Base-by-base conservation (phyloP, 2,888 invertebrate genomes). In the Drosophila infuscata region DNA sequence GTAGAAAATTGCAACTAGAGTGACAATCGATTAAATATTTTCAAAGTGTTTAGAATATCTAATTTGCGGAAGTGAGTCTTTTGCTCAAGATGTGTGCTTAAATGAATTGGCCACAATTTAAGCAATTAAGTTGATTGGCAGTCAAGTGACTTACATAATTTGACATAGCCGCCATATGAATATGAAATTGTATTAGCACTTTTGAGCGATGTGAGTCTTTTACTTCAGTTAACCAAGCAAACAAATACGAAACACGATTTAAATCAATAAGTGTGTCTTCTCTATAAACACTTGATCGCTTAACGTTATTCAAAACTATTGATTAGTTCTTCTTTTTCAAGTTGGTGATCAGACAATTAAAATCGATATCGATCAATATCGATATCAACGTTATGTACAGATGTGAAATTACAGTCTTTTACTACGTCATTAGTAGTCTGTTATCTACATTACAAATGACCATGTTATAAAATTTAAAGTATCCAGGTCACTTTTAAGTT, bases 11-110 rank as follows among this genome's bases (percentile, higher is more conserved):
- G 60, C 74, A 64, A 63, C 70, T 53, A 58, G 58, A 75, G 15
- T 77, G 74, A 61, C 66, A 64, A 62, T 74, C 59, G 35, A 52
- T 76, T 33, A 32, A 70, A 64, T 48, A 54, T 38, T 58, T 74
- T 57, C 12, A 52, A 59, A 63, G 48, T 54, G 51, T 8, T 25
- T 49, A 17, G 62, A 53, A 58, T 35, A 59, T 35, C 9, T 35
- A 51, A 70, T 32, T 43, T 57, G n/a, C 9, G 17, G 4, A 15
- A 49, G 35, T 35, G 29, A 20, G 36, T n/a, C 15, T 41, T 32
- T 12, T 30, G 25, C 33, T 11, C 17, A 29, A 25, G 41, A 49
- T 35, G 48, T 48, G 43, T 43, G 49, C n/a, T 51, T 20, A 51
- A 56, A 36, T 49, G 29, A 56, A 48, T 20, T 56, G 38, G 41